Evolutionary conservation across 2,888 invertebrate species (phyloP).

Genomic region (Apamea epomidion): DNA sequence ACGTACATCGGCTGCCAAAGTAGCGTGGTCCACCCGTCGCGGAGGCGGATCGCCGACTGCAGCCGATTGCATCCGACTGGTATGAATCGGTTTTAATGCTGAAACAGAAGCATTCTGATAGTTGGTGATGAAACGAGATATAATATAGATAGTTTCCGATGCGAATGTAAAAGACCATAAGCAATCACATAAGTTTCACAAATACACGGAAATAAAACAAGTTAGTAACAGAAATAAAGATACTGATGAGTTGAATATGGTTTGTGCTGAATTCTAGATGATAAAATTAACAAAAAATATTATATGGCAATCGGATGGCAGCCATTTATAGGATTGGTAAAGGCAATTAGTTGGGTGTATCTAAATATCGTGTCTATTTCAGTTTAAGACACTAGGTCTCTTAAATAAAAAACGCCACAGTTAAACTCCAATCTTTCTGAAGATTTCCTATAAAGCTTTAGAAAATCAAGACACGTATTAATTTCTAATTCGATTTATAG

Average conservation of each 20-base stretch:
- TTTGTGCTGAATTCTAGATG: neutral
- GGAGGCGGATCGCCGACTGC: constrained; percentile 40
- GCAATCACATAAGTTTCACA: neutral
- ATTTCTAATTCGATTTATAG: neutral
- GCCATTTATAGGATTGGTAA: neutral
- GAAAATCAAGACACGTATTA: neutral
- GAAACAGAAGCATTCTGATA: constrained; percentile 15
- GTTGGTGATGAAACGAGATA: neutral
- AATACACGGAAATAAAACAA: neutral
- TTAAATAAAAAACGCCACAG: neutral
- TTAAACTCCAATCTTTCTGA: neutral
- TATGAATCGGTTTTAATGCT: constrained; percentile 8
- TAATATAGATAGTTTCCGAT: constrained; percentile 7
- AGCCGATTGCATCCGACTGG: constrained; percentile 17
- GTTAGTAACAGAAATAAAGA: neutral
- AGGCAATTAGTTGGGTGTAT: neutral
- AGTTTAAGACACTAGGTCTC: neutral
- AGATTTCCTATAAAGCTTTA: neutral
- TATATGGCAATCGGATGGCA: neutral
- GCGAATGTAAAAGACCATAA: neutral
- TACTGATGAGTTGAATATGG: neutral
- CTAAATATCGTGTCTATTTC: neutral
- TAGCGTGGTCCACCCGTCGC: constrained; percentile 9
- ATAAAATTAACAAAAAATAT: neutral
- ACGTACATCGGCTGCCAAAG: constrained; percentile 15